Base-by-base conservation (phyloP, 23 tunicate species). In the Ascidia mentula region DNA sequence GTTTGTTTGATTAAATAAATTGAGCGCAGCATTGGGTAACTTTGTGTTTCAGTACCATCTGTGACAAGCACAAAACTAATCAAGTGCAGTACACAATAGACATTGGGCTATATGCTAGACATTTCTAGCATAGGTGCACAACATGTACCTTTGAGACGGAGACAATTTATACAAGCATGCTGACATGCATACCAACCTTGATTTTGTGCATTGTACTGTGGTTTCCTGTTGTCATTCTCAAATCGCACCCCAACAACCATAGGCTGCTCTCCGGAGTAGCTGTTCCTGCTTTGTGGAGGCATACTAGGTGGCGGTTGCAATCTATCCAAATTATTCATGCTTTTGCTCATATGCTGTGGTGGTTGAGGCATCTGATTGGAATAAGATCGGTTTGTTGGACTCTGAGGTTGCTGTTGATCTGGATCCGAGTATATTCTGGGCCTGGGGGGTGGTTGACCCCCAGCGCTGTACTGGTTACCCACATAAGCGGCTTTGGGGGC, bases 221-320 rank as follows among this genome's bases (percentile, higher is more conserved):
- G 65, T 53, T 53, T 53, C 65, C 65, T 53, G 65, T 26, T 9
- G 65, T 53, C 65, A 37, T 82, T 82, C 28, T 82, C 79, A 34
- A 82, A 85, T 32, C 76, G 31, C 32, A 86, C 82, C 34, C 90
- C 90, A 33, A 86, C 90, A 30, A 86, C 90, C 77, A 70, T 71
- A 20, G 65, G 65, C 8, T 32, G 71, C 8, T 77, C 82, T 18
- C 75, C 75, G 26, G 84, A 61, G 78, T 86, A 86, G 59, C 84
- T 79, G 75, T 71, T 71, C 13, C 38, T 30, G 60, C 31, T 79
- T 53, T 53, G 65, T 20, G 45, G 42, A 31, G 15, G 36, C 26
- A 34, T n/a, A 79, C 4, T 60, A 37, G 34, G 37, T 53, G 32
- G 72, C 12, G 75, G 75, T 1, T 37, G 69, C 30, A 80, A 34